Base-by-base conservation (phyloP, 2,888 invertebrate genomes). In the Noctua janthe region DNA sequence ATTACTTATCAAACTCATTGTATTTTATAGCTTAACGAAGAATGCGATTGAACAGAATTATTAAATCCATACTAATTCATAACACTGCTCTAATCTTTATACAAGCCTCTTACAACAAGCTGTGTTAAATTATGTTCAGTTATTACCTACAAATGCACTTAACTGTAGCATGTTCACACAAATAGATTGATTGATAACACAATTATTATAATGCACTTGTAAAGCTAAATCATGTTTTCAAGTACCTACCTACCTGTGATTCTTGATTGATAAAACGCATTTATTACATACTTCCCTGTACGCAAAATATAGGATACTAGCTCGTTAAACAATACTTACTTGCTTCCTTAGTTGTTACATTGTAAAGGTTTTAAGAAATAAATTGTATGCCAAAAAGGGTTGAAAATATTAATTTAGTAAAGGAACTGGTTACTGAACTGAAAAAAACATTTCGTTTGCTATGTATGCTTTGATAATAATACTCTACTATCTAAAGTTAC, bases 131-230 rank as follows among this genome's bases (percentile, higher is more conserved):
- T 0, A 59, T 15, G 59, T 74, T 54, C n/a, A 10, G 20, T 59
- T 71, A 39, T 74, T 39, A 39, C 54, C 62, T 29, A 71, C 17
- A 75, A 64, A 20, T 71, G 70, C 75, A 75, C 81, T 70, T 70
- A 70, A 80, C 35, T 74, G 43, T n/a, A 43, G 4, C 39, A 67
- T 49, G n/a, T 35, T 51, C 43, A 43, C 23, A 29, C 39, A 81
- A 39, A n/a, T n/a, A 62, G 13, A 70, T 47, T 47, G 4, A 54
- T 54, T 17, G 59, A 62, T 81, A 74, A 73, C 29, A 43, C 29
- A 23, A 59, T 43, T 56, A 35, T 15, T 67, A 56, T 23, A 17
- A 59, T 80, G 67, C 43, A 74, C 49, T 51, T 69, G 43, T 73
- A 51, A 39, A 47, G 35, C 39, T 51, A 20, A 73, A 51, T 62